Base-by-base conservation (phyloP, 1,140 invertebrate species). In the Pteromalus puparum region DNA sequence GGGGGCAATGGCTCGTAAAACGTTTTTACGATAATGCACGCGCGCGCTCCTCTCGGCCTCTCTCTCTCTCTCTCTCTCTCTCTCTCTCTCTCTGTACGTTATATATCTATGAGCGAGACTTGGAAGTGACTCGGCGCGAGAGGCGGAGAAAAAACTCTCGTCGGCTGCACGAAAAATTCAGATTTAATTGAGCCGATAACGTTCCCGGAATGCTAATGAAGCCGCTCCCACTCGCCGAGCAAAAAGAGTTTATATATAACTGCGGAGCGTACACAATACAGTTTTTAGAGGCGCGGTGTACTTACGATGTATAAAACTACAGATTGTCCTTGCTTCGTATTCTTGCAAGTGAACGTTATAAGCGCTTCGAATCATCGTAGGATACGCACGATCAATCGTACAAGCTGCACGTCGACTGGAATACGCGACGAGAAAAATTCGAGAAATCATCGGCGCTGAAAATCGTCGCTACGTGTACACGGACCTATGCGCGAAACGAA, bases 171-270 rank as follows among this genome's bases (percentile, higher is more conserved):
- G 84, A 81, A 85, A 85, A 85, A 82, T 85, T 85, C 74, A 70
- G 84, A 85, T 85, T 85, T 78, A 85, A 85, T 85, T 85, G 84
- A 78, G 73, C 77, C 74, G 72, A 81, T 81, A 81, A 70, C 67
- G 80, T n/a, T 53, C 5, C 6, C 26, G 42, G 75, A 42, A 82
- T 85, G 84, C 79, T 85, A 85, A 85, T 82, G 61, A 82, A 85
- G 79, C 72, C 30, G 38, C 82, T n/a, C n/a, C 67, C 70, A 15
- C 70, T 73, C 26, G n/a, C 24, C 38, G 7, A 72, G 21, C 30
- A 73, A 83, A 68, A 48, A 68, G 53, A 53, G 30, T 13, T 2
- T 0, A 48, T 42, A 42, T 42, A 9, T 53, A 81, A 34, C 30
- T 34, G 6, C 30, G 30, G 3, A 34, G 30, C 30, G 30, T 34